These are phyloP conservation scores for Ellobius talpinus DNA, from an alignment of 2,113 vertebrate species.

Conservation along the genomic window DNA sequence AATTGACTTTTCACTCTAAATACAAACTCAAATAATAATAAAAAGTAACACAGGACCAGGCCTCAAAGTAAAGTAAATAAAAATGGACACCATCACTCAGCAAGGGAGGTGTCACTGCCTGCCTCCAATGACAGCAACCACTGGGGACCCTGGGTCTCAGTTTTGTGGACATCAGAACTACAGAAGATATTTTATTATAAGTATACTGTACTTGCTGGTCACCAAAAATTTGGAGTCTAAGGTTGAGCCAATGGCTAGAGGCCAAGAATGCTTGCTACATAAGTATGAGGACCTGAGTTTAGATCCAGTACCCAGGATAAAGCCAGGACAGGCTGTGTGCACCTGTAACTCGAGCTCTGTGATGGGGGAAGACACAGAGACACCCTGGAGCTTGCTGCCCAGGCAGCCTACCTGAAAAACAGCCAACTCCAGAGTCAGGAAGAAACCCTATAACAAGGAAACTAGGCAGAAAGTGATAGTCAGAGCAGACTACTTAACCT, in stretches of 20 bases:
- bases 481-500: background rate
- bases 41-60: background rate
- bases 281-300: background rate
- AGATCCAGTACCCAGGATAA: background rate
- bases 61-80: background rate
- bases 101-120: background rate
- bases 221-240: background rate
- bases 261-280: background rate
- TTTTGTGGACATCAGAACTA: background rate
- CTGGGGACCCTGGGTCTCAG: background rate
- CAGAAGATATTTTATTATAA: slow-evolving; percentile 1
- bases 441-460: background rate
- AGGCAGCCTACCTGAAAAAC: background rate
- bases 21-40: slow-evolving; percentile 29
- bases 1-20: background rate
- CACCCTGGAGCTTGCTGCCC: background rate
- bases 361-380: background rate
- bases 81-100: background rate
- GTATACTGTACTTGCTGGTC: background rate
- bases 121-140: background rate
- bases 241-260: background rate
- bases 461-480: background rate
- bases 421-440: background rate
- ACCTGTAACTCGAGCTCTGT: background rate
- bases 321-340: background rate